Conservation (phyloP, 1,140 invertebrate genomes). For the Drosophila mayri region DNA sequence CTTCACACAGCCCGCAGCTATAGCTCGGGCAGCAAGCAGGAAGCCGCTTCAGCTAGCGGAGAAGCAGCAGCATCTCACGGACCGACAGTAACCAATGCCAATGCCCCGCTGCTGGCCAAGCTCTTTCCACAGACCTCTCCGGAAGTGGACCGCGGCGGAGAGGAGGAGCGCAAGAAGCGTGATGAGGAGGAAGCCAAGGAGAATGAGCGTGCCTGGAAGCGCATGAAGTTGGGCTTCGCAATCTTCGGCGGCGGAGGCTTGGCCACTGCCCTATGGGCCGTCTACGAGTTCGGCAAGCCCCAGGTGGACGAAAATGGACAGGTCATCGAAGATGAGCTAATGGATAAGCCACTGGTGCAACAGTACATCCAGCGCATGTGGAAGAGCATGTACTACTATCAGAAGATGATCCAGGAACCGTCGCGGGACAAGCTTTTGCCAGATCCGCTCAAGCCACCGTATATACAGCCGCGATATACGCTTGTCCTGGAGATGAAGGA, state of each 20-base stretch:
- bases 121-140: slow-evolving; percentile 82
- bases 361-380: slow-evolving; percentile 91
- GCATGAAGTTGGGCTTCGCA: slow-evolving; percentile 87
- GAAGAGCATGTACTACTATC: slow-evolving; percentile 92
- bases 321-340: slow-evolving; percentile 93
- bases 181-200: slow-evolving; percentile 85
- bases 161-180: slow-evolving; percentile 75
- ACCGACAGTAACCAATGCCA: slow-evolving; percentile 1
- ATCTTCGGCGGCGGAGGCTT: slow-evolving; percentile 86
- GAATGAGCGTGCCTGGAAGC: slow-evolving; percentile 87
- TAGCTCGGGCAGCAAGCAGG: slow-evolving; percentile 29
- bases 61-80: neutral
- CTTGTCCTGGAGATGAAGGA: slow-evolving; percentile 98
- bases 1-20: slow-evolving; percentile 26
- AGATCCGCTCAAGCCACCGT: slow-evolving; percentile 96
- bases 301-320: slow-evolving; percentile 90
- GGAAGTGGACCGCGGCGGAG: slow-evolving; percentile 56
- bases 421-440: slow-evolving; percentile 97
- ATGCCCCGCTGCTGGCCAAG: slow-evolving; percentile 67
- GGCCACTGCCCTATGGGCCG: slow-evolving; percentile 86
- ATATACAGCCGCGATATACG: slow-evolving; percentile 98
- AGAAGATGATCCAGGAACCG: slow-evolving; percentile 96
- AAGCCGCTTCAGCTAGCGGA: neutral
- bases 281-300: slow-evolving; percentile 90
- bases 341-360: slow-evolving; percentile 88